phyloP scores from a whole-genome alignment of 2,797 vertebrate genomes.

The Thunnus albacares region DNA sequence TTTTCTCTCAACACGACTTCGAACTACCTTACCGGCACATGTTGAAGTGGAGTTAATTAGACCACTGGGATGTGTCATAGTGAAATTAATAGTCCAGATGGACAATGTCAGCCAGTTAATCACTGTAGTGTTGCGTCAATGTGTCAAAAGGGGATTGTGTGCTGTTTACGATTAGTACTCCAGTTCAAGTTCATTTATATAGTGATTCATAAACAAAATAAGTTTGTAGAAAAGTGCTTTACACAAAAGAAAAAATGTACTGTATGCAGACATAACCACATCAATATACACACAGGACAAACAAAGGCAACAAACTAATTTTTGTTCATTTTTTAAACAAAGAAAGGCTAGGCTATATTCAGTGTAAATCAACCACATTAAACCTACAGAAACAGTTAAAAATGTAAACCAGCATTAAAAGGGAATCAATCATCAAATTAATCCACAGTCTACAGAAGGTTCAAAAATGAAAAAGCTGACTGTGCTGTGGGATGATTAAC shows the following conservation, averaged over 20 bases:
- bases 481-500: too few relatives aligned
- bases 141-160: conserved; percentile 18
- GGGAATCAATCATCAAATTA: too few relatives aligned
- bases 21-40: conserved; percentile 45
- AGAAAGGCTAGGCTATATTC: not conserved
- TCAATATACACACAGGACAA: not conserved
- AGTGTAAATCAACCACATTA: not conserved
- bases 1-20: conserved; percentile 47
- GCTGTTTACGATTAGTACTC: conserved; percentile 12
- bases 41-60: conserved; percentile 63
- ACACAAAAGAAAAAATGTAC: not conserved
- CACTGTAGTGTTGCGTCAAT: conserved; percentile 24
- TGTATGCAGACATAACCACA: not conserved
- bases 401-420: not conserved
- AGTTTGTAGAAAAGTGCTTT: not conserved
- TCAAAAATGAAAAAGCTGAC: too few relatives aligned
- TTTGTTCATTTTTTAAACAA: conserved; percentile 2
- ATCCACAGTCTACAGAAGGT: too few relatives aligned
- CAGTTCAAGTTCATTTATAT: not conserved
- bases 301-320: not conserved
- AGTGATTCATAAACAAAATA: not conserved
- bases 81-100: conserved; percentile 62
- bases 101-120: conserved; percentile 47
- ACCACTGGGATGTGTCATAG: conserved; percentile 59
- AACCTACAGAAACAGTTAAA: not conserved